Percentiles rank a stretch among this genome's conserved stretches.
These are phyloP conservation scores for Clangula hyemalis DNA, from an alignment of 2,797 vertebrate species.

Conservation along the genomic window DNA sequence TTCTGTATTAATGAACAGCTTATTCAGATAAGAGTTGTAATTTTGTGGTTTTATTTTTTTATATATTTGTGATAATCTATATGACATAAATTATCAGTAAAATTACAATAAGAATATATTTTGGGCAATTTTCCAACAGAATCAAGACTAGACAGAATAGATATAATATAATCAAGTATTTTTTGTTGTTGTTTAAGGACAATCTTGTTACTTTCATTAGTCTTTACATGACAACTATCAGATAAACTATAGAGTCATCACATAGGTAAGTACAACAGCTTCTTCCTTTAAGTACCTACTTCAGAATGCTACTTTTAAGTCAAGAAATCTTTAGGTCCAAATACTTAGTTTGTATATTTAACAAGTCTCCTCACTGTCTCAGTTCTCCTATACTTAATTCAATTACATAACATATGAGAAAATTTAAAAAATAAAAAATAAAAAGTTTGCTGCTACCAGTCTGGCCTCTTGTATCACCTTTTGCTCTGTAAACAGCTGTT, in stretches of 20 bases:
- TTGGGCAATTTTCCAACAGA: not conserved
- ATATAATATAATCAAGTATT: not conserved
- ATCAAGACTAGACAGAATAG: not conserved
- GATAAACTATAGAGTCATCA: not conserved
- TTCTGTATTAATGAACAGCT: constrained; percentile 64
- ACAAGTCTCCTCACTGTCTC: not conserved
- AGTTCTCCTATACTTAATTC: not conserved
- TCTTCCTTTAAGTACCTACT: not conserved
- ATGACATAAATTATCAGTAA: constrained; percentile 35
- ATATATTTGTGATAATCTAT: constrained; percentile 40
- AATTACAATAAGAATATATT: constrained; percentile 19
- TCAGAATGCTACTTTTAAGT: not conserved
- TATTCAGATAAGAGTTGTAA: constrained; percentile 54
- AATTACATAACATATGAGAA: not conserved
- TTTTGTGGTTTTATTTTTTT: constrained; percentile 15
- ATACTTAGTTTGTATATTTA: not conserved
- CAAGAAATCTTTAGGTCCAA: not conserved
- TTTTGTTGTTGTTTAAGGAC: not conserved
- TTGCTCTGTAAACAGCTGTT: not conserved
- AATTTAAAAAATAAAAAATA: not conserved
- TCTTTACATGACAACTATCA: constrained; percentile 1
- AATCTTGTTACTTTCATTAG: not conserved
- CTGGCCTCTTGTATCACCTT: not conserved
- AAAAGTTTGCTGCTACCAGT: not conserved
- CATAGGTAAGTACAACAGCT: not conserved